Percentiles rank a stretch among this genome's conserved stretches.
Evolutionary conservation across 2,797 vertebrate species (phyloP).

Genomic region (Eulemur rubriventer): DNA sequence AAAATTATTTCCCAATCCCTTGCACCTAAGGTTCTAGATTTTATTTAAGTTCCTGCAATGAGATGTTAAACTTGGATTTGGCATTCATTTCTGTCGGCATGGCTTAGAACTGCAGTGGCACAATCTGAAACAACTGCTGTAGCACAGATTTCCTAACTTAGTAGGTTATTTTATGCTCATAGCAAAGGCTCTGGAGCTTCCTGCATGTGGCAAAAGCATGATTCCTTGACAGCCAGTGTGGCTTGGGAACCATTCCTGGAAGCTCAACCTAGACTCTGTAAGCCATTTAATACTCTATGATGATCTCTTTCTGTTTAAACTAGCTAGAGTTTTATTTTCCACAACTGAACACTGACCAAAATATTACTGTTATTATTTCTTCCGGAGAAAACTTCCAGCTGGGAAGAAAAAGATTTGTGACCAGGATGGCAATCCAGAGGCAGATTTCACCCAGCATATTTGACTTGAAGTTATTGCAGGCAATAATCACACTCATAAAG

Average conservation of each 20-base stretch:
- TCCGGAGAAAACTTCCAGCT: neutral
- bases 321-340: neutral
- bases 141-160: neutral
- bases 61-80: neutral
- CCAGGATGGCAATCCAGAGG: neutral
- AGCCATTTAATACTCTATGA: neutral
- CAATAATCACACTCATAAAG: neutral
- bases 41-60: neutral
- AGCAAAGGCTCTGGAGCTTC: neutral
- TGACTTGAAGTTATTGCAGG: neutral
- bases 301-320: conserved; percentile 36
- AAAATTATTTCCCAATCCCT: neutral
- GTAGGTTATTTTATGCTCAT: neutral
- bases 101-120: neutral
- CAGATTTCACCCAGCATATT: neutral
- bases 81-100: neutral
- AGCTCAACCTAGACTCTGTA: neutral
- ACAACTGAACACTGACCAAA: neutral
- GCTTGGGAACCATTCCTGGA: conserved; percentile 17
- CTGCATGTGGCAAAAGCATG: neutral
- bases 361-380: conserved; percentile 13
- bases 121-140: neutral
- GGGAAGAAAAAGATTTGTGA: conserved; percentile 3
- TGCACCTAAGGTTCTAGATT: neutral
- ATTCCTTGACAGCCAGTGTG: neutral